Conservation (phyloP, 1,140 invertebrate genomes). For the Caerostris darwini region DNA sequence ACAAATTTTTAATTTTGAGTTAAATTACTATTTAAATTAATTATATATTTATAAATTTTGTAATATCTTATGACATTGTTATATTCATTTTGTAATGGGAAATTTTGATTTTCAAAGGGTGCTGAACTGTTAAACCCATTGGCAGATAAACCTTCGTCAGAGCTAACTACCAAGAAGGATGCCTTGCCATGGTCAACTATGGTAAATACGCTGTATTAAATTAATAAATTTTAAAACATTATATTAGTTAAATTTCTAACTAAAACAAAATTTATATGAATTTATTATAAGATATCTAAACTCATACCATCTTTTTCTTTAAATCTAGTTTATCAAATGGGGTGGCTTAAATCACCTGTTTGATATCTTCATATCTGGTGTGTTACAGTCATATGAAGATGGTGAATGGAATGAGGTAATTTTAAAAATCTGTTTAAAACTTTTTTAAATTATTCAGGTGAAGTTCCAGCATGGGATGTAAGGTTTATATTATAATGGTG, state of each 20-base stretch:
- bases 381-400: conserved; percentile 82
- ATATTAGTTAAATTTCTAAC: neutral
- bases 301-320: neutral
- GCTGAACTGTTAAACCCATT: neutral
- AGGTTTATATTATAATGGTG: too few species aligned
- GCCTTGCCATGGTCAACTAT: conserved; percentile 3
- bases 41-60: neutral
- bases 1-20: neutral
- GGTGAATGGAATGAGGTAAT: conserved; percentile 83
- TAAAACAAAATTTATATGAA: neutral
- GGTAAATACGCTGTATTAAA: neutral
- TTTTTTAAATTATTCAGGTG: neutral
- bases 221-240: neutral
- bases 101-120: neutral
- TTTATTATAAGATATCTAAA: too few species aligned
- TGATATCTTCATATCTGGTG: conserved; percentile 94
- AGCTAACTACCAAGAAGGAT: neutral
- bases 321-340: conserved; percentile 88
- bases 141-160: neutral
- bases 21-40: neutral
- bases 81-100: neutral
- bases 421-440: neutral
- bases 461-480: too few species aligned
- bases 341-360: conserved; percentile 93
- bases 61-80: neutral